A percentile compares a stretch with the other conserved stretches of the same genome.
Conservation (phyloP, 64 coral and sea anemone species). For the Platygyra sinensis region DNA sequence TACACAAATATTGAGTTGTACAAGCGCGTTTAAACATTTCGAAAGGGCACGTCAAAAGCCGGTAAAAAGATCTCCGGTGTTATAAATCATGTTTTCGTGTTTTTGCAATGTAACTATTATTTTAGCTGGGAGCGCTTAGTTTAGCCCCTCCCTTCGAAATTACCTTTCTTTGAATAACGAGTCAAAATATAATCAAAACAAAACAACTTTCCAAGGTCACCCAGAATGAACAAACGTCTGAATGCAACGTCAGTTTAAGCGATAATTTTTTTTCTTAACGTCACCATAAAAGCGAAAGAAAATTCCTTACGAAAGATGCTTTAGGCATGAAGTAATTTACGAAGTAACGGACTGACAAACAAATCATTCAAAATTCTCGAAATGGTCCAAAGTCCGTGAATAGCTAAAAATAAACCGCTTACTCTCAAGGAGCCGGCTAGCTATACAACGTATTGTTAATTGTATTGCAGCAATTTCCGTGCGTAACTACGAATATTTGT, state of each 20-base stretch:
- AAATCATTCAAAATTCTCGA: background rate
- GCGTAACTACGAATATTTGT: background rate
- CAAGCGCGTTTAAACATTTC: slow-evolving; percentile 14
- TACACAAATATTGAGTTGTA: background rate
- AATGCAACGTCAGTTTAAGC: too few species aligned
- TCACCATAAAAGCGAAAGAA: too few species aligned
- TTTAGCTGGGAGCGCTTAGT: background rate
- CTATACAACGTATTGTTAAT: background rate
- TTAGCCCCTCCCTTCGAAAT: background rate
- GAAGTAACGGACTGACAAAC: too few species aligned
- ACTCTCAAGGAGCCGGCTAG: background rate
- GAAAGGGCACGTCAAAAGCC: background rate
- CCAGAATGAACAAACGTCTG: too few species aligned
- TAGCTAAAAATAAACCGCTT: background rate
- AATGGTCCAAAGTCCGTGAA: background rate
- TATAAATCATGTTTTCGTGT: background rate
- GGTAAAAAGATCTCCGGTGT: background rate
- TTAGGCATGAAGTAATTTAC: too few species aligned
- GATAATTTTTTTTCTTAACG: too few species aligned
- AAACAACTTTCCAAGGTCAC: background rate
- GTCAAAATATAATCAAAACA: background rate
- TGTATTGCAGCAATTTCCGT: background rate
- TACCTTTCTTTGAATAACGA: background rate
- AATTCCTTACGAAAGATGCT: too few species aligned
- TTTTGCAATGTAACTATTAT: background rate